phyloP scores from a whole-genome alignment of 2,797 vertebrate genomes.

The Prionace glauca region DNA sequence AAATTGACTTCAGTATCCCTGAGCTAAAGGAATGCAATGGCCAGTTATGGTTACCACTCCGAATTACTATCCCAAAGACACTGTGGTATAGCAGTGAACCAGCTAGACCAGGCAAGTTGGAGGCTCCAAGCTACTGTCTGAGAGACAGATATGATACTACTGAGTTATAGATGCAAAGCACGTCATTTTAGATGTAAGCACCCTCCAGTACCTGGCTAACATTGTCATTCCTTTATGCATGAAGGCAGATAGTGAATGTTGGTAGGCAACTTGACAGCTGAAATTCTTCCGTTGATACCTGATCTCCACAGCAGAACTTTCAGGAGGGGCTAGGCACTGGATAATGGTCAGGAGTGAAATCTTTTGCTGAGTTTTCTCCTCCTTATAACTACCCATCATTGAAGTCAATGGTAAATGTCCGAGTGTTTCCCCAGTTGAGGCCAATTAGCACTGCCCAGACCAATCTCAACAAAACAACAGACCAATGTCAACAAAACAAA shows the following conservation, averaged over 20 bases:
- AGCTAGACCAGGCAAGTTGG: background rate
- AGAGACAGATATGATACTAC: too few relatives aligned
- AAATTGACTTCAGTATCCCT: background rate
- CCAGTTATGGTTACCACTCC: background rate
- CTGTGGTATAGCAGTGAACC: background rate
- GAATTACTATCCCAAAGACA: background rate
- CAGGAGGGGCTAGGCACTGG: background rate
- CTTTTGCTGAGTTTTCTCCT: background rate
- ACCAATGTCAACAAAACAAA: too few relatives aligned
- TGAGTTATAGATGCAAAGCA: background rate
- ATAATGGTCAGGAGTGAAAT: too few relatives aligned
- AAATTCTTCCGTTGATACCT: background rate
- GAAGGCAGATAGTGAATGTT: background rate
- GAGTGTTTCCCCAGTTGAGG: background rate
- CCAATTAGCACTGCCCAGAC: too few relatives aligned
- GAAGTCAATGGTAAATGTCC: background rate
- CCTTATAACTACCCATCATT: background rate
- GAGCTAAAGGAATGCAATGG: background rate
- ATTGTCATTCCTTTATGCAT: background rate
- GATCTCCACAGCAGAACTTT: background rate
- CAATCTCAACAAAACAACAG: background rate
- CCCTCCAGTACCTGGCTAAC: background rate
- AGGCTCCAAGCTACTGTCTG: background rate
- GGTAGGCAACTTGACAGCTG: background rate
- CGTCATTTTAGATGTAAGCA: background rate